Evolutionary conservation across 2,797 vertebrate species (phyloP).

Genomic region (Perodicticus potto): DNA sequence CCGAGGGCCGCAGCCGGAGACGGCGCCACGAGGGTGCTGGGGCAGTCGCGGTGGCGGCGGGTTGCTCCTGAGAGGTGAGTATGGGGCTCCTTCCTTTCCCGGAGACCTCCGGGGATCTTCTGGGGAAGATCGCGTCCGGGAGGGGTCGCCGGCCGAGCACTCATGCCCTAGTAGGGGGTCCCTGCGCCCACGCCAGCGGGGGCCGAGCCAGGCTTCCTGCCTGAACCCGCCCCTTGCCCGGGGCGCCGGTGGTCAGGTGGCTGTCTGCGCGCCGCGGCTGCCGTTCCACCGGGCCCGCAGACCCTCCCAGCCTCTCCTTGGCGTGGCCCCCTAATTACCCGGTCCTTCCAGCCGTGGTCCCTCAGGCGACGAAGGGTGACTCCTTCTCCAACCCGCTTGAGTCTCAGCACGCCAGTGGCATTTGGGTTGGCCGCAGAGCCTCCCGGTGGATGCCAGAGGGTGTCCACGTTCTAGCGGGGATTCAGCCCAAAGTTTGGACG

Average conservation of each 20-base stretch:
- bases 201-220: constrained; percentile 13
- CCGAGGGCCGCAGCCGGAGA: constrained; percentile 62
- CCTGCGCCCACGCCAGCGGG: not conserved
- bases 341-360: not conserved
- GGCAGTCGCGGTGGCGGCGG: not conserved
- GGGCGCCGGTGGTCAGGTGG: constrained; percentile 45
- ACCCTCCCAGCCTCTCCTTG: constrained; percentile 2
- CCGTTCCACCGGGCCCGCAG: not conserved
- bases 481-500: constrained; percentile 47
- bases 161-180: not conserved
- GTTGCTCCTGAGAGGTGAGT: constrained; percentile 71
- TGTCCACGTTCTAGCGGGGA: constrained; percentile 26
- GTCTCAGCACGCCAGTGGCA: not conserved
- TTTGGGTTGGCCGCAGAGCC: constrained; percentile 12
- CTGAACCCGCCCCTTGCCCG: constrained; percentile 33
- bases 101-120: not conserved
- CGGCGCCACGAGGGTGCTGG: constrained; percentile 69
- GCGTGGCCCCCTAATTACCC: constrained; percentile 8
- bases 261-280: not conserved
- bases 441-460: constrained; percentile 8
- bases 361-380: not conserved
- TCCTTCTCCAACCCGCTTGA: constrained; percentile 7
- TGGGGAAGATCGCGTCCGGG: not conserved
- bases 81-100: not conserved
- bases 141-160: not conserved